Conservation (phyloP, 2,797 vertebrate genomes). For the Lindbergichthys nudifrons region DNA sequence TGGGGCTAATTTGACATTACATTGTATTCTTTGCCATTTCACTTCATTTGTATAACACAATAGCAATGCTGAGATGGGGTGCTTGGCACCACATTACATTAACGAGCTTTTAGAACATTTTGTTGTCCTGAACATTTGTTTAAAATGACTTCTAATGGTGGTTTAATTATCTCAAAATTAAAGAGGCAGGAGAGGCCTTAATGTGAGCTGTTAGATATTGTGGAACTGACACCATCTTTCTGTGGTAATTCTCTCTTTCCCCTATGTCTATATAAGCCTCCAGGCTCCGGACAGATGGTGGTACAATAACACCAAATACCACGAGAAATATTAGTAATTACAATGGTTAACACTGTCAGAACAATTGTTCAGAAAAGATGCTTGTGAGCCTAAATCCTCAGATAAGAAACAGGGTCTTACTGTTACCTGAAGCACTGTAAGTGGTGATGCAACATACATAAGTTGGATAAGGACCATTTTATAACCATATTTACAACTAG, state of each 20-base stretch:
- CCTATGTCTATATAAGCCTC: slow-evolving; percentile 35
- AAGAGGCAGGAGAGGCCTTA: neutral
- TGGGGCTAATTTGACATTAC: neutral
- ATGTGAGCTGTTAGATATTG: neutral
- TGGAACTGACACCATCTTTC: slow-evolving; percentile 19
- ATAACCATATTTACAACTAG: slow-evolving; percentile 2
- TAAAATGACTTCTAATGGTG: neutral
- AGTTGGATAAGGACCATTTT: slow-evolving; percentile 9
- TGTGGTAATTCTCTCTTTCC: slow-evolving; percentile 20
- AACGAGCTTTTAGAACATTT: neutral
- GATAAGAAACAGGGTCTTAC: neutral
- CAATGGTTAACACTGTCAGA: slow-evolving; percentile 12
- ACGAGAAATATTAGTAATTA: slow-evolving; percentile 41
- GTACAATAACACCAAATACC: slow-evolving; percentile 44
- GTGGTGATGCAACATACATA: neutral
- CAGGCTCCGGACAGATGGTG: slow-evolving; percentile 59
- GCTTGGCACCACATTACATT: neutral
- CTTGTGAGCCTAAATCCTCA: neutral
- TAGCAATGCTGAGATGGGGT: neutral
- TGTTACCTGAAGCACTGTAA: neutral
- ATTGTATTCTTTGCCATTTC: neutral
- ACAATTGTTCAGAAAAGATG: slow-evolving; percentile 4
- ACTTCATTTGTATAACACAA: neutral
- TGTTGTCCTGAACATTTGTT: neutral
- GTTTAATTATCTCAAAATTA: neutral